Evolutionary conservation across 2,113 vertebrate genomes (phyloP).

Genomic region (Xyrauchen texanus): DNA sequence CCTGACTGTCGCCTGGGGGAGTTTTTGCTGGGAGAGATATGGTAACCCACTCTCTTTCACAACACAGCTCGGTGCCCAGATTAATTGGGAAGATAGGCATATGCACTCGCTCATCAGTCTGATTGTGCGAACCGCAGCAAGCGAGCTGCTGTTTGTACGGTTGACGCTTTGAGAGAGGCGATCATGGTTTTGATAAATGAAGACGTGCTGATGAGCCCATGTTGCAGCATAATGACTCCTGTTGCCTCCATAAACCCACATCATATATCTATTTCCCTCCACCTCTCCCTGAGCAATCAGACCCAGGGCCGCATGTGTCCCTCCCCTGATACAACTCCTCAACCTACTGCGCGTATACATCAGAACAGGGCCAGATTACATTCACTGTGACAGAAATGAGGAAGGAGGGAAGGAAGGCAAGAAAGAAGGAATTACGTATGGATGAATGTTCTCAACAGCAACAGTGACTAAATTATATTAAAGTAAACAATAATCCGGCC

Average conservation of each 20-base stretch:
- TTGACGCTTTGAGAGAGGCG: constrained; percentile 55
- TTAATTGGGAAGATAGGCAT: constrained; percentile 77
- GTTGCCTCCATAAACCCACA: constrained; percentile 46
- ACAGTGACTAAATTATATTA: too few relatives aligned
- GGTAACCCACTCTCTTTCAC: constrained; percentile 54
- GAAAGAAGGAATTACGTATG: too few relatives aligned
- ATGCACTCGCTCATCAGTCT: constrained; percentile 71
- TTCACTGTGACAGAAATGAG: too few relatives aligned
- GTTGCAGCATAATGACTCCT: constrained; percentile 58
- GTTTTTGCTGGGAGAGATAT: constrained; percentile 61
- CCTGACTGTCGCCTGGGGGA: constrained; percentile 48
- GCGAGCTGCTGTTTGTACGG: constrained; percentile 50
- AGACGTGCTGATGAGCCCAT: constrained; percentile 59
- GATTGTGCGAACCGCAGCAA: constrained; percentile 57
- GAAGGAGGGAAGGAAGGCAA: too few relatives aligned
- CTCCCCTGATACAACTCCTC: neutral
- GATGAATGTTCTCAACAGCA: too few relatives aligned
- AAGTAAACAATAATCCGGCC: too few relatives aligned
- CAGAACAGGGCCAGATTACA: neutral
- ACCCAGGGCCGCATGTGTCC: constrained; percentile 69
- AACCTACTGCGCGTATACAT: neutral
- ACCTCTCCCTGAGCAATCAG: constrained; percentile 64
- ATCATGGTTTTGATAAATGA: constrained; percentile 64
- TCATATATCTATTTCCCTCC: constrained; percentile 54
- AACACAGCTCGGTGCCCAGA: constrained; percentile 75